Conservation (phyloP, 2,888 invertebrate species). For the Drymonia ruficornis region DNA sequence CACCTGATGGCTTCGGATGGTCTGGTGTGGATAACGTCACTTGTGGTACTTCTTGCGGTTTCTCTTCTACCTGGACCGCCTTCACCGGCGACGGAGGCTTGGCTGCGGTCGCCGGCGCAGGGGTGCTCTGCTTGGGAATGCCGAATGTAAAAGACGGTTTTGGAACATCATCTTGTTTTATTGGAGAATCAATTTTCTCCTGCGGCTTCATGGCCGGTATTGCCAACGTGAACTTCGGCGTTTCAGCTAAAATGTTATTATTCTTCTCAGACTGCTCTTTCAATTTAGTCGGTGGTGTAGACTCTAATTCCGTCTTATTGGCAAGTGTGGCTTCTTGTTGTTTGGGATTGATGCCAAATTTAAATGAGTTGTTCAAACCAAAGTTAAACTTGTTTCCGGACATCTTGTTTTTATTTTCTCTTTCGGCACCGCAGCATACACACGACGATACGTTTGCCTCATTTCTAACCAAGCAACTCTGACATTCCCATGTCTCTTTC, state of each 20-base stretch:
- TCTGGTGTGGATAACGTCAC: conserved; percentile 28
- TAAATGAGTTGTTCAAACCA: conserved; percentile 52
- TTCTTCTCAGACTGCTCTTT: conserved; percentile 61
- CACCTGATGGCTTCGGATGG: conserved; percentile 9
- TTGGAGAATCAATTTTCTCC: background rate
- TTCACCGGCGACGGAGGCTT: conserved; percentile 26
- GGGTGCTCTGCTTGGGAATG: conserved; percentile 46
- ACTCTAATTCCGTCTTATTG: conserved; percentile 30
- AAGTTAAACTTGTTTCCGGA: conserved; percentile 57
- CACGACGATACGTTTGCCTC: conserved; percentile 54
- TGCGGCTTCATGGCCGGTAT: conserved; percentile 44
- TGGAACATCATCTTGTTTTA: conserved; percentile 33
- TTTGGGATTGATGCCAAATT: conserved; percentile 67
- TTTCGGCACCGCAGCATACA: conserved; percentile 62
- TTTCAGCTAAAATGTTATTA: conserved; percentile 61
- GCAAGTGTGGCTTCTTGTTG: conserved; percentile 41
- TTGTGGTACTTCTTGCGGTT: conserved; percentile 57
- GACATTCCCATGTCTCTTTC: conserved; percentile 65
- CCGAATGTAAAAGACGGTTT: conserved; percentile 61
- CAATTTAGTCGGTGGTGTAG: conserved; percentile 27
- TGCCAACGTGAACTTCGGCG: conserved; percentile 53
- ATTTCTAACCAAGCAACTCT: conserved; percentile 64
- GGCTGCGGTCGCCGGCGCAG: conserved; percentile 13
- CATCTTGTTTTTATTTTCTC: conserved; percentile 31
- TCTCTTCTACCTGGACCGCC: conserved; percentile 40